phyloP scores from a whole-genome alignment of 2,797 vertebrate species.

The Cyprinodon diabolis region DNA sequence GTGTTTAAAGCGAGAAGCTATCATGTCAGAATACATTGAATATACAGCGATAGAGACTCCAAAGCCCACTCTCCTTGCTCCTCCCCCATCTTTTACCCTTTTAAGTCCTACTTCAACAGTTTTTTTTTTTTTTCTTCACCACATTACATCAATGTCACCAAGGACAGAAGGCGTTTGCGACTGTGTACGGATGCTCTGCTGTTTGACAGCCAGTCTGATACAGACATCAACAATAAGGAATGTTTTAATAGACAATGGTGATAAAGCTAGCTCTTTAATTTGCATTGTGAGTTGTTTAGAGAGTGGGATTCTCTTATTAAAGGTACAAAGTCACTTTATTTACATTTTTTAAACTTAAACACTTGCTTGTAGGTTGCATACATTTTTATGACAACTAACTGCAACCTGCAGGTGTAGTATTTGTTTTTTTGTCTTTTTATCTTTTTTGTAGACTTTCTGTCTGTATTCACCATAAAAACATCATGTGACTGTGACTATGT shows the following conservation, averaged over 20 bases:
- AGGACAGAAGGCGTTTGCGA: constrained; percentile 30
- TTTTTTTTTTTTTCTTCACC: constrained; percentile 15
- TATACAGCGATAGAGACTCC: constrained; percentile 62
- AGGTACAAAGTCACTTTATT: too few relatives aligned
- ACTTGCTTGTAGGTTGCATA: too few relatives aligned
- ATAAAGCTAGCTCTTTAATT: not conserved
- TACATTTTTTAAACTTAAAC: too few relatives aligned
- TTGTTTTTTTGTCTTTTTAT: too few relatives aligned
- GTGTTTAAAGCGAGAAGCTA: constrained; percentile 63
- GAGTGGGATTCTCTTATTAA: not conserved
- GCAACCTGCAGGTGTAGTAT: too few relatives aligned
- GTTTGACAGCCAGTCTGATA: constrained; percentile 31
- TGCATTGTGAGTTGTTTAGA: not conserved
- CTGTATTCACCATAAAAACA: too few relatives aligned
- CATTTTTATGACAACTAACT: too few relatives aligned
- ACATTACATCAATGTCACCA: constrained; percentile 53
- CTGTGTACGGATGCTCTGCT: constrained; percentile 15
- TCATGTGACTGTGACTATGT: too few relatives aligned
- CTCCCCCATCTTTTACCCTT: constrained; percentile 27
- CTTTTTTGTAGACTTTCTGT: too few relatives aligned
- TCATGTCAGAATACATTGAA: constrained; percentile 68
- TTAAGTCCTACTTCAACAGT: constrained; percentile 40
- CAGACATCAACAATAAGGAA: constrained; percentile 17
- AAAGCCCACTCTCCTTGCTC: constrained; percentile 28
- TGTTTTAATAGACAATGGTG: constrained; percentile 22